phyloP scores from a whole-genome alignment of 1,140 invertebrate genomes.

The Macrocentrus cingulum region DNA sequence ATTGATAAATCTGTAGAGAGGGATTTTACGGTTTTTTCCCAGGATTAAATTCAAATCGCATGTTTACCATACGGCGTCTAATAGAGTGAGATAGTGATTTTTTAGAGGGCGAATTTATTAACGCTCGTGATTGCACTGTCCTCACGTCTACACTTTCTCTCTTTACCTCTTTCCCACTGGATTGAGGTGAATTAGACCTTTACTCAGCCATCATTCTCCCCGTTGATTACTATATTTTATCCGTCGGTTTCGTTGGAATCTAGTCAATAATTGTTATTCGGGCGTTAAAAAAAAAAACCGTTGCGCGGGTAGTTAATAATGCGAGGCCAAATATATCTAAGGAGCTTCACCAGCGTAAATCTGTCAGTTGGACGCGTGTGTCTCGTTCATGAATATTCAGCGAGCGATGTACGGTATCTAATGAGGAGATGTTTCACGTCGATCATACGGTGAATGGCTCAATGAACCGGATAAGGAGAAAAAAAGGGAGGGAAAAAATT shows the following conservation, averaged over 20 bases:
- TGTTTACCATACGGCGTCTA: too few species aligned
- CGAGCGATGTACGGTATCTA: conserved; percentile 15
- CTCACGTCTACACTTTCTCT: conserved; percentile 36
- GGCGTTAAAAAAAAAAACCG: not conserved
- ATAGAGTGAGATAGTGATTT: too few species aligned
- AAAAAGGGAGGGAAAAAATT: too few species aligned
- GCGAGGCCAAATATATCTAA: not conserved
- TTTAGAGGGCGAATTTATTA: too few species aligned
- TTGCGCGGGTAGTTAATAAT: not conserved
- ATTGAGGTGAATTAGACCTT: conserved; percentile 14
- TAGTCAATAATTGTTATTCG: not conserved
- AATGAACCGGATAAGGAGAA: not conserved
- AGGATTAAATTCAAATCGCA: too few species aligned
- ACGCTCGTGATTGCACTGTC: conserved; percentile 20
- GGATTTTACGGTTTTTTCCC: too few species aligned
- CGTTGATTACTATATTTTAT: too few species aligned
- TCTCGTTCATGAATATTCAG: conserved; percentile 28
- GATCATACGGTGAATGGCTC: conserved; percentile 12
- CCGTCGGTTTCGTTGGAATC: not conserved
- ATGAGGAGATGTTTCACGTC: conserved; percentile 19
- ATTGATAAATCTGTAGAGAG: too few species aligned
- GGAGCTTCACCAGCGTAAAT: conserved; percentile 19
- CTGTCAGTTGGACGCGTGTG: conserved; percentile 12
- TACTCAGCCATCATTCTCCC: not conserved
- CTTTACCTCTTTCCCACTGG: conserved; percentile 8